Percentiles rank a stretch among this genome's conserved stretches.
phyloP scores from a whole-genome alignment of 2,113 vertebrate genomes.

The Dipodomys spectabilis region DNA sequence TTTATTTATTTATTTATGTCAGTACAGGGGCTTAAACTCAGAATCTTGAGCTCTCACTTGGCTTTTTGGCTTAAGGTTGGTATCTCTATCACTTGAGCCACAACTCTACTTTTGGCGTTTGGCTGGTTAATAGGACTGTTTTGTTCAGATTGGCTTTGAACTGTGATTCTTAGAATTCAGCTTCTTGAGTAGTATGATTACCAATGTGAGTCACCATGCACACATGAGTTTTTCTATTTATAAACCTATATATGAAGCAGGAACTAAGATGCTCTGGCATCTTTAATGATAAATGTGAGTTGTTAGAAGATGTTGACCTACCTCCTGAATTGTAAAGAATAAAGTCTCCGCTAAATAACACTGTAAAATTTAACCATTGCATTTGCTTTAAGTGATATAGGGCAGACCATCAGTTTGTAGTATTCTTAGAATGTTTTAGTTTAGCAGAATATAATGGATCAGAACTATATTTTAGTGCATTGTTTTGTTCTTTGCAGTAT shows the following conservation, averaged over 20 bases:
- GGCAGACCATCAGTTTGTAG: neutral
- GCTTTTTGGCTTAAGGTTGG: no score
- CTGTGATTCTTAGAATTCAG: no score
- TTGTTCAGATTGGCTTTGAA: no score
- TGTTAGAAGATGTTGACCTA: neutral
- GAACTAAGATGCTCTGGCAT: neutral
- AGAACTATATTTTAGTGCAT: conserved; percentile 22
- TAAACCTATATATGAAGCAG: neutral
- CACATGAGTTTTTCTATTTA: neutral
- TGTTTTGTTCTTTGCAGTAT: neutral
- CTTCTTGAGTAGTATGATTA: no score
- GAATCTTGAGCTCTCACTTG: no score
- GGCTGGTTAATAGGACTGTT: no score
- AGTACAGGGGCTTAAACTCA: no score
- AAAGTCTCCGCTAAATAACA: neutral
- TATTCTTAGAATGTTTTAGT: conserved; percentile 1
- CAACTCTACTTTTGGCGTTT: no score
- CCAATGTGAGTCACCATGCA: no score
- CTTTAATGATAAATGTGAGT: neutral
- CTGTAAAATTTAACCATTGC: neutral
- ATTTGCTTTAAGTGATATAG: neutral
- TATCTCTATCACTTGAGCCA: no score
- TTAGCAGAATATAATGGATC: neutral
- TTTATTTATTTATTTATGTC: no score
- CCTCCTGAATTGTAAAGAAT: neutral